phyloP scores from a whole-genome alignment of 2,797 vertebrate genomes.

The Spinus pinus region DNA sequence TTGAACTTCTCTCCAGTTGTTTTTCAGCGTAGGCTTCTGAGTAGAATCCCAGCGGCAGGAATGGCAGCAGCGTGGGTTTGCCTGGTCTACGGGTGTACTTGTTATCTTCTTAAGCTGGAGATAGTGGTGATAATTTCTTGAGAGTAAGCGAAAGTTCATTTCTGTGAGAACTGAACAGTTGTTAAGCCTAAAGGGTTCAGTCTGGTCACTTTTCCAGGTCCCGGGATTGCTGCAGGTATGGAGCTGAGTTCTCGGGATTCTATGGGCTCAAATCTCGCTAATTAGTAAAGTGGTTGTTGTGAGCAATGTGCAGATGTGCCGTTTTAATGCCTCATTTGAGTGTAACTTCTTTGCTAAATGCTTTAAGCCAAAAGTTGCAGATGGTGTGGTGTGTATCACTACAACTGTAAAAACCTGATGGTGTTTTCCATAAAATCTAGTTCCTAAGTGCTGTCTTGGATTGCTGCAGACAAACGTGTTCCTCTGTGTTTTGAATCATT shows the following conservation, averaged over 20 bases:
- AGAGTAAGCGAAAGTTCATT: neutral
- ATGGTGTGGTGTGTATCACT: neutral
- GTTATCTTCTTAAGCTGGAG: neutral
- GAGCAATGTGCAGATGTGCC: neutral
- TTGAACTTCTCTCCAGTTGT: neutral
- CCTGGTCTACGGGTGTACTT: accelerated
- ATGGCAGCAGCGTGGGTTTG: neutral
- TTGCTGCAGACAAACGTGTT: neutral
- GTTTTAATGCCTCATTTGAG: neutral
- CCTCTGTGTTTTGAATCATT: neutral
- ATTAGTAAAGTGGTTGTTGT: neutral
- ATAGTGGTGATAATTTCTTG: neutral
- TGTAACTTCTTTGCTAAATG: neutral
- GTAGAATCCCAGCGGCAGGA: neutral
- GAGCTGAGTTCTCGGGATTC: neutral
- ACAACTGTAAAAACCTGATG: neutral
- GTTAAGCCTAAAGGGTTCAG: neutral
- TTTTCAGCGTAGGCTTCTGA: neutral
- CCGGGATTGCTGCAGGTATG: neutral
- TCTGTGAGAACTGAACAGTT: neutral
- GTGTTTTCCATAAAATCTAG: neutral
- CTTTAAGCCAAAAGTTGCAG: neutral
- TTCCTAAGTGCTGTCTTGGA: neutral
- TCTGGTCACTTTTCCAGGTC: neutral
- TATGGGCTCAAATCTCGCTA: accelerated